Evolutionary conservation across 2,888 invertebrate species (phyloP).

Genomic region (Neuroscelio doddi): DNA sequence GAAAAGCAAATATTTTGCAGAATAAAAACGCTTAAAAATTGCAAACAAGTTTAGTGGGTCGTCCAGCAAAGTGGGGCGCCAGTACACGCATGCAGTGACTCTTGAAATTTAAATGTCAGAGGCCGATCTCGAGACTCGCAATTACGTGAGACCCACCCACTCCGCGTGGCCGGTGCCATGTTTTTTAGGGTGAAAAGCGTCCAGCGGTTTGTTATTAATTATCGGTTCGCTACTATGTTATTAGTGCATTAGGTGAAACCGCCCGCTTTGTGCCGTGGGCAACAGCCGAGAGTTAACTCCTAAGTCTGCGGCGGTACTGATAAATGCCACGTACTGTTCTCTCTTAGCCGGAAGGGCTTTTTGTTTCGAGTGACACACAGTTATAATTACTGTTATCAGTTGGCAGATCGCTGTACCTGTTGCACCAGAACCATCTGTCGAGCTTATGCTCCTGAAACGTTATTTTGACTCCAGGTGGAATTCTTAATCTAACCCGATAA

Average conservation of each 20-base stretch:
- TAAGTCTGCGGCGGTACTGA: slow-evolving; percentile 62
- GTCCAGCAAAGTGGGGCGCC: too few relatives aligned
- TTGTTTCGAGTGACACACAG: slow-evolving; percentile 63
- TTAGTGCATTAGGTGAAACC: slow-evolving; percentile 71
- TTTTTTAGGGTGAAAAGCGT: slow-evolving; percentile 36
- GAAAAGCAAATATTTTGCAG: too few relatives aligned
- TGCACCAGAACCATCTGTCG: slow-evolving; percentile 57
- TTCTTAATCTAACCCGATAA: not conserved
- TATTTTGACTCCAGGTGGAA: slow-evolving; percentile 9
- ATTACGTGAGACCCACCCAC: slow-evolving; percentile 41
- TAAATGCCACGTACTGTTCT: slow-evolving; percentile 58
- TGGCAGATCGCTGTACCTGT: slow-evolving; percentile 59
- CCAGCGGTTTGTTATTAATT: slow-evolving; percentile 64
- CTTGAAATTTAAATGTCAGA: too few relatives aligned
- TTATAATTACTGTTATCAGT: slow-evolving; percentile 68
- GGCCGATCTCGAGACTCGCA: slow-evolving; percentile 26
- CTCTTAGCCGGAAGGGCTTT: slow-evolving; percentile 50
- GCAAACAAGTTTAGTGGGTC: too few relatives aligned
- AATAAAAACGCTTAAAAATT: too few relatives aligned
- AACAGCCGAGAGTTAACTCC: slow-evolving; percentile 52
- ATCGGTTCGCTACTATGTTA: slow-evolving; percentile 68
- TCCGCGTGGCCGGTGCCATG: slow-evolving; percentile 22
- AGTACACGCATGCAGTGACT: too few relatives aligned
- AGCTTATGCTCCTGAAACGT: slow-evolving; percentile 37
- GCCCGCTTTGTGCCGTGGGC: slow-evolving; percentile 59